Conservation (phyloP, 2,113 vertebrate genomes). For the Aramus guarauna region DNA sequence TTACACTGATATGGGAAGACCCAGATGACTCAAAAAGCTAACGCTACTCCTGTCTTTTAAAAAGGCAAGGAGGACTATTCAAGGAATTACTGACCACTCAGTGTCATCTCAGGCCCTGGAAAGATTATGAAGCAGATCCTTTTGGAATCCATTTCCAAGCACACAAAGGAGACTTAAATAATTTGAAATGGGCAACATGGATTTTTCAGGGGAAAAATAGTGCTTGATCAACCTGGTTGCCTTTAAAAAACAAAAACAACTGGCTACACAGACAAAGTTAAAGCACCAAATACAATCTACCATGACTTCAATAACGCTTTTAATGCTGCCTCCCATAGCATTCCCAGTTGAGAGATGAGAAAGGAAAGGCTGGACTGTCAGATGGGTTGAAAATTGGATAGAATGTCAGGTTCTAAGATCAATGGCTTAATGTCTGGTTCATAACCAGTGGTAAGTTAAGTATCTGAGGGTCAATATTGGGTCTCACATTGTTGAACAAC, state of each 20-base stretch:
- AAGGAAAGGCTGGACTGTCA: neutral
- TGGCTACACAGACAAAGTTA: neutral
- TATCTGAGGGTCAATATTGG: neutral
- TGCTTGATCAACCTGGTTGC: neutral
- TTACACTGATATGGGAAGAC: neutral
- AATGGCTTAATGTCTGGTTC: neutral
- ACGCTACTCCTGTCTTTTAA: neutral
- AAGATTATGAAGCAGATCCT: neutral
- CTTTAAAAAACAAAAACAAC: neutral
- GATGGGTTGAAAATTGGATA: neutral
- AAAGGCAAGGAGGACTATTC: neutral
- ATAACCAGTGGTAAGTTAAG: neutral
- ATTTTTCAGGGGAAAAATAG: neutral
- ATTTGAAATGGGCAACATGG: neutral
- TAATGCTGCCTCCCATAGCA: neutral
- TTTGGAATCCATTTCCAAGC: neutral
- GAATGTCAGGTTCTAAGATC: neutral
- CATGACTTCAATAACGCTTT: neutral
- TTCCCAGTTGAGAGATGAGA: neutral
- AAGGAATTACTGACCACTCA: neutral
- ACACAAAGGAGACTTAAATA: neutral
- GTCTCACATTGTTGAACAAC: neutral
- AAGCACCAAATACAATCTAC: neutral
- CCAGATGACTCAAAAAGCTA: neutral
- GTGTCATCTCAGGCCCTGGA: neutral